These are phyloP conservation scores for Hypselothyrea guttata DNA, from an alignment of 2,888 invertebrate species.

Conservation along the genomic window DNA sequence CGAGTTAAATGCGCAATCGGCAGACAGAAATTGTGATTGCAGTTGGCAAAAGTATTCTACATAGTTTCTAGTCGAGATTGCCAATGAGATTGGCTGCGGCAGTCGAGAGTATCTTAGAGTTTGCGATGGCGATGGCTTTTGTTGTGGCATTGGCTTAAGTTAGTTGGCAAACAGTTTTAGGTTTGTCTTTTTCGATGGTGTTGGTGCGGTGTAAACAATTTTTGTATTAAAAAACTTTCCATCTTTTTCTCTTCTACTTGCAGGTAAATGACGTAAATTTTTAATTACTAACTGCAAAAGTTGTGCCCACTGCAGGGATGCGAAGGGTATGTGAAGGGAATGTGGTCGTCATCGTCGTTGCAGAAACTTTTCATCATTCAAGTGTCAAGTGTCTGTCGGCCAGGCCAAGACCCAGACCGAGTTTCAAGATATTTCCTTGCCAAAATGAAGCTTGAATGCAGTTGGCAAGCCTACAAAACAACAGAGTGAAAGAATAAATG, in stretches of 20 bases:
- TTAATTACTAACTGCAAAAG: conserved; percentile 68
- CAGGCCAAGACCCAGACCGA: conserved; percentile 16
- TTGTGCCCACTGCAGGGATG: conserved; percentile 43
- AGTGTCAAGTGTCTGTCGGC: conserved; percentile 68
- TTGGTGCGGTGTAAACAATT: conserved; percentile 42
- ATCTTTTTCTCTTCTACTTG: conserved; percentile 57
- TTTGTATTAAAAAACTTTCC: conserved; percentile 74
- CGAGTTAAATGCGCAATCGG: conserved; percentile 32
- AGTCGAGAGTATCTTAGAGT: conserved; percentile 21
- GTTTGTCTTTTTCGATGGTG: conserved; percentile 5
- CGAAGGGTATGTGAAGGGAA: neutral
- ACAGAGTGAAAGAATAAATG: conserved; percentile 25
- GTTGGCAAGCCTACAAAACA: conserved; percentile 20
- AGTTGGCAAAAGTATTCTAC: conserved; percentile 35
- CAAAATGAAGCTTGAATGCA: conserved; percentile 31
- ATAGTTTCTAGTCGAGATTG: conserved; percentile 35
- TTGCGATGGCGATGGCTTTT: conserved; percentile 48
- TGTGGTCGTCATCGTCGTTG: conserved; percentile 19
- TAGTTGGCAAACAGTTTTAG: conserved; percentile 51
- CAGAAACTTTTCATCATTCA: conserved; percentile 71
- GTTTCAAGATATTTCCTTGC: conserved; percentile 4
- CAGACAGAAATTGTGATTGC: conserved; percentile 53
- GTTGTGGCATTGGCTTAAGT: conserved; percentile 53
- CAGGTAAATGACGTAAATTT: conserved; percentile 76
- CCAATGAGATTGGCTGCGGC: conserved; percentile 6